phyloP scores from a whole-genome alignment of 2,888 invertebrate species.

The Peribatodes rhomboidaria region DNA sequence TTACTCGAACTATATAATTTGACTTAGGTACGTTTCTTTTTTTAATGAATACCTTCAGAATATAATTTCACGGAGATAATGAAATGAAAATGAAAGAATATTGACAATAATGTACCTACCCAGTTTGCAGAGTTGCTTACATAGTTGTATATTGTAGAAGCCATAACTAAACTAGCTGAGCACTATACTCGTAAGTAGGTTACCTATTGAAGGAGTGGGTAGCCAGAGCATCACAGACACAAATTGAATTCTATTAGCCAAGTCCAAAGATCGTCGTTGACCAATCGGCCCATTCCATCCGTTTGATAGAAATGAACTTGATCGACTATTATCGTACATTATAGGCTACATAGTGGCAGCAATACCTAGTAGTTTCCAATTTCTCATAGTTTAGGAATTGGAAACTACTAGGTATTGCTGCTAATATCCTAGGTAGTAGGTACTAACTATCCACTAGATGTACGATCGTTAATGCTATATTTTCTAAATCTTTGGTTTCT shows the following conservation, averaged over 20 bases:
- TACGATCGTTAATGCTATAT: too few species aligned
- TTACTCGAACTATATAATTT: too few species aligned
- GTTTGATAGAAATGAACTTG: neutral
- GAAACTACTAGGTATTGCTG: too few species aligned
- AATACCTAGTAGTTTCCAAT: too few species aligned
- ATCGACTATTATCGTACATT: neutral
- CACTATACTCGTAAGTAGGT: constrained; percentile 5
- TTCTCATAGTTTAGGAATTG: too few species aligned
- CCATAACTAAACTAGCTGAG: neutral
- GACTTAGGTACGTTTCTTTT: neutral
- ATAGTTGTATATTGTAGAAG: neutral
- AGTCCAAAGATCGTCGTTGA: constrained; percentile 31
- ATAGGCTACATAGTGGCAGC: neutral
- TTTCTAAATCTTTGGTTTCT: too few species aligned
- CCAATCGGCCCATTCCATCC: constrained; percentile 6
- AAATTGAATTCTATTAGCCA: constrained; percentile 24
- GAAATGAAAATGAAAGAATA: too few species aligned
- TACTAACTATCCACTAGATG: too few species aligned
- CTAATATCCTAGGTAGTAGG: too few species aligned
- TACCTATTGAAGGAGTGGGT: neutral
- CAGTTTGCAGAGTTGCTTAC: too few species aligned
- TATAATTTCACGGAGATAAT: neutral
- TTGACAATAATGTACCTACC: too few species aligned
- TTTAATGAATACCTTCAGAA: neutral
- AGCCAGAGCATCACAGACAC: constrained; percentile 5